These are phyloP conservation scores for Ophion ellenae DNA, from an alignment of 2,888 invertebrate species.

Conservation along the genomic window DNA sequence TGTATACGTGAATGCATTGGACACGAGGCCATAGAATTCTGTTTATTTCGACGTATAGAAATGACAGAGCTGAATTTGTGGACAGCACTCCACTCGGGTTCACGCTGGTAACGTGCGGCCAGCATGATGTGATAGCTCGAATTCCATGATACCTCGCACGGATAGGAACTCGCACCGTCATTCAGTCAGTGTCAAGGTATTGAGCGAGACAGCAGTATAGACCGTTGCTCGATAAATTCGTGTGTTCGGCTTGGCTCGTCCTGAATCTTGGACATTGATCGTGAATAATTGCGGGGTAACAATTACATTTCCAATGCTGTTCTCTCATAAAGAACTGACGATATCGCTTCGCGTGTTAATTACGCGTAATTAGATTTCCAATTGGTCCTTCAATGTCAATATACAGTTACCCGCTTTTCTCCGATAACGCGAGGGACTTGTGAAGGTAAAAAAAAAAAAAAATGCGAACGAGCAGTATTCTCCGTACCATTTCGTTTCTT, in stretches of 20 bases:
- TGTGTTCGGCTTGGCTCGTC: neutral
- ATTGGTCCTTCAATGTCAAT: too few species aligned
- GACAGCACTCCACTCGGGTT: slow-evolving; percentile 27
- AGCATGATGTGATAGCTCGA: slow-evolving; percentile 7
- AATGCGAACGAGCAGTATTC: too few species aligned
- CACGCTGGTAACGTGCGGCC: slow-evolving; percentile 22
- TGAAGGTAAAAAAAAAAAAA: too few species aligned
- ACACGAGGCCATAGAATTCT: slow-evolving; percentile 17
- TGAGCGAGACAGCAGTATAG: slow-evolving; percentile 2
- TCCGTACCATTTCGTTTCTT: too few species aligned
- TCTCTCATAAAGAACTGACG: too few species aligned
- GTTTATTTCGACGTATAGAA: slow-evolving; percentile 10
- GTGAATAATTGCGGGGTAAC: too few species aligned
- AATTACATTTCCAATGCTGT: neutral
- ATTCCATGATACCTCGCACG: slow-evolving; percentile 21
- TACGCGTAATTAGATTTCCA: too few species aligned
- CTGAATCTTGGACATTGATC: too few species aligned
- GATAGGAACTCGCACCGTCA: slow-evolving; percentile 33
- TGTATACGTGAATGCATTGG: neutral
- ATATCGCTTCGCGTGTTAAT: too few species aligned
- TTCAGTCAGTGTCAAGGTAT: slow-evolving; percentile 8
- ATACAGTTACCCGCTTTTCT: too few species aligned
- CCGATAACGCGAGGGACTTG: too few species aligned
- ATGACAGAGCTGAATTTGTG: slow-evolving; percentile 41
- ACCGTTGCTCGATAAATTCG: neutral